Percentiles rank a stretch among this genome's conserved stretches.
phyloP scores from a whole-genome alignment of 2,797 vertebrate species.

The Hydrolagus colliei region DNA sequence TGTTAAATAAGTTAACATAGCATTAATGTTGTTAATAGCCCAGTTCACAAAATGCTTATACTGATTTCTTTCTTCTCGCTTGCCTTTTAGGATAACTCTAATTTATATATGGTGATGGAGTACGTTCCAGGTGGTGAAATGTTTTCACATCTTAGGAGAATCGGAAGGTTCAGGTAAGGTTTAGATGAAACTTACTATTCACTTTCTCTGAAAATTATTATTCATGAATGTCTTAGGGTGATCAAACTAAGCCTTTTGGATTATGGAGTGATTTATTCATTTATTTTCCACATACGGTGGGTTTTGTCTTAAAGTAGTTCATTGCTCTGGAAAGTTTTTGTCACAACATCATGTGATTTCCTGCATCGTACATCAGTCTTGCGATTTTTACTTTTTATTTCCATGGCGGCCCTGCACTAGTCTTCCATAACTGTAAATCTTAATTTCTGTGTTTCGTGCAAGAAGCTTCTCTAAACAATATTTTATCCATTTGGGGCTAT shows the following conservation, averaged over 20 bases:
- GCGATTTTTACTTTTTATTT: background rate
- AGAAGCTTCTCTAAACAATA: background rate
- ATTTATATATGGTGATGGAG: slow-evolving; percentile 99
- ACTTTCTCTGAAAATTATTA: background rate
- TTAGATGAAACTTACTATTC: background rate
- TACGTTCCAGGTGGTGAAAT: slow-evolving; percentile 98
- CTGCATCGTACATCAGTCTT: background rate
- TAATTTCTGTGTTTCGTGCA: background rate
- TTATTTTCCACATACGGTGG: slow-evolving; percentile 32
- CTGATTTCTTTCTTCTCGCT: slow-evolving; percentile 3
- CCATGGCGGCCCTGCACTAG: background rate
- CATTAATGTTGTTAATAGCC: background rate
- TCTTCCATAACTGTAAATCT: background rate
- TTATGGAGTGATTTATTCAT: background rate
- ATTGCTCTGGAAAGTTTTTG: background rate
- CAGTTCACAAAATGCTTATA: background rate
- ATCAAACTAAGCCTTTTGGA: background rate
- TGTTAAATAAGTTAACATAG: too few relatives aligned
- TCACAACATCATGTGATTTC: background rate
- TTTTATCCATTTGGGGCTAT: too few relatives aligned
- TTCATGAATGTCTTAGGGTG: background rate
- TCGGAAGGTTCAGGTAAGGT: slow-evolving; percentile 91
- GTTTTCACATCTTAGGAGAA: slow-evolving; percentile 98
- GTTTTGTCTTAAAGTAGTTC: background rate
- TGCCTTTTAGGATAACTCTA: slow-evolving; percentile 85